Evolutionary conservation across 1,140 invertebrate genomes (phyloP).

Genomic region (Centruroides sculpturatus): DNA sequence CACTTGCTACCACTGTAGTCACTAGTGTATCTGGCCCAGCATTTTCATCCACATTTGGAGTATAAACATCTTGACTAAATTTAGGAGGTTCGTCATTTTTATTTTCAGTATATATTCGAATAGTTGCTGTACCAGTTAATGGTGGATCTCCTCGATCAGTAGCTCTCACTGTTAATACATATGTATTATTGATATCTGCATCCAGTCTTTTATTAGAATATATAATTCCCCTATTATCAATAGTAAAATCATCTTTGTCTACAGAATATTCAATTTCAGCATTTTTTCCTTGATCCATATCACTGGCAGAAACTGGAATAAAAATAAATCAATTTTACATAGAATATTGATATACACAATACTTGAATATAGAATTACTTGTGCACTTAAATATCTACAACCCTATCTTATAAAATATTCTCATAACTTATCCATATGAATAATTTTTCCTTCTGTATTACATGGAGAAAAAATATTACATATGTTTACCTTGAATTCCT

Average conservation of each 20-base stretch:
- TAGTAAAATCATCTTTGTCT: slow-evolving; percentile 81
- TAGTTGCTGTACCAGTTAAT: slow-evolving; percentile 79
- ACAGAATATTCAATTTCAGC: slow-evolving; percentile 86
- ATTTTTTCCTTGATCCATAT: slow-evolving; percentile 79
- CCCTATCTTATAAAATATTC: no score
- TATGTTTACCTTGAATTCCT: no score
- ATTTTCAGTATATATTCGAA: slow-evolving; percentile 86
- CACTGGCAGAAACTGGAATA: slow-evolving; percentile 64
- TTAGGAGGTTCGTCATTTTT: slow-evolving; percentile 93
- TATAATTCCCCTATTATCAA: slow-evolving; percentile 78
- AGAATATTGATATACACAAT: background rate
- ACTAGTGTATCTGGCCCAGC: slow-evolving; percentile 84
- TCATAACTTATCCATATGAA: no score
- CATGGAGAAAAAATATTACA: no score
- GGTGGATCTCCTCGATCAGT: slow-evolving; percentile 85
- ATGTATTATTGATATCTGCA: slow-evolving; percentile 91
- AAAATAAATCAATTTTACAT: background rate
- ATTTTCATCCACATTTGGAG: slow-evolving; percentile 89
- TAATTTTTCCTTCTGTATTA: no score
- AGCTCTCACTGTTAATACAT: slow-evolving; percentile 80
- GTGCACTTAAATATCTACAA: no score
- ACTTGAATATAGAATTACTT: background rate
- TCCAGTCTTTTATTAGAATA: slow-evolving; percentile 85
- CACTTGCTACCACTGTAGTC: slow-evolving; percentile 84
- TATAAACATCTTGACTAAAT: slow-evolving; percentile 90